Evolutionary conservation across 2,797 vertebrate genomes (phyloP), one percentile per base, ranked within the genome.

Genomic region (Fundulus diaphanus): DNA sequence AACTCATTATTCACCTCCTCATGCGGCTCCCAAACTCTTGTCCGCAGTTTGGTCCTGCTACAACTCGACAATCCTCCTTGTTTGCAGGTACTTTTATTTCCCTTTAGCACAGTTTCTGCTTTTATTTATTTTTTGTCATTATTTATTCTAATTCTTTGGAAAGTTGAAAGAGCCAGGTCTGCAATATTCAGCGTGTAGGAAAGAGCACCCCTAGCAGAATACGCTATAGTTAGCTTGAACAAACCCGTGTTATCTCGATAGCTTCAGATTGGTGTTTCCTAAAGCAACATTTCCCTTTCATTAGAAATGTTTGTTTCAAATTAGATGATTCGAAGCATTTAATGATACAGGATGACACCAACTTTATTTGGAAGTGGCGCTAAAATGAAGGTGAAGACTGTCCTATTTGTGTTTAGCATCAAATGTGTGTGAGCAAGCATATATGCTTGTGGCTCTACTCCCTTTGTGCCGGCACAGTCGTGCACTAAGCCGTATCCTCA

Each of bases 401-500:
- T 61, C 59, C 72, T 70, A 48, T 69, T 69, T 35, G 63, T 79
- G 72, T 70, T 71, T 78, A 59, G 49, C 40, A 24, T 33, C 69
- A 69, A 70, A 67, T 1, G 7, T 49, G n/a, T 77, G 77, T 70
- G 73, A 72, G 61, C 7, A 40, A 37, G 70, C 40, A 57, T 44
- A 42, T 70, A 61, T 86, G 52, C 54, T 72, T 27, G 5, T 48
- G 27, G 3, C 61, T 82, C 77, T 85, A 80, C 61, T 70, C 59
- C 68, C 83, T 68, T 76, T 88, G 68, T 84, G 72, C 49, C 70
- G 85, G 77, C 72, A 85, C 83, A 83, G 76, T 75, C 84, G 70
- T 49, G 67, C 73, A 80, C 87, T 90, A 90, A 89, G 87, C 89
- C 31, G 9, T 78, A 82, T 89, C 83, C 79, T 85, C 82, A 68